Conservation (phyloP, 2,113 vertebrate species). For the Cynocephalus volans region DNA sequence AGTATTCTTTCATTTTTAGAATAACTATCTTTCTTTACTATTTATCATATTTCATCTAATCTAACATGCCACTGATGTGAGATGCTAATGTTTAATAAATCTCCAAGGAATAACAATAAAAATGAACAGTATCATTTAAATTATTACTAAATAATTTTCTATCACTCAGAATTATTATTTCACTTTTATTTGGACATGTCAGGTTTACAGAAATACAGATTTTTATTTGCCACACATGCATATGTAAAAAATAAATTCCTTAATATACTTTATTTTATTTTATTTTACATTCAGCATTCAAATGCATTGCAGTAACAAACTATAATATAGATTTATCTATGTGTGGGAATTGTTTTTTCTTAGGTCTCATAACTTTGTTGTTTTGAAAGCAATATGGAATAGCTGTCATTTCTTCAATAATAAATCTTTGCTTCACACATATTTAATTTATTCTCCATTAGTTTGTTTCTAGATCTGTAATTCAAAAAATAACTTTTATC, state of each 20-base stretch:
- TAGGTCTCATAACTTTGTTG: neutral
- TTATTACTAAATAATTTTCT: neutral
- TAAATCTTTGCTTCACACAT: neutral
- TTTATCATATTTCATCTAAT: neutral
- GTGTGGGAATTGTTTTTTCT: neutral
- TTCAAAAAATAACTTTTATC: neutral
- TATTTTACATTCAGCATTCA: neutral
- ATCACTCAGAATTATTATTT: conserved; percentile 8
- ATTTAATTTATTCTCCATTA: neutral
- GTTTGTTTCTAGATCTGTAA: neutral
- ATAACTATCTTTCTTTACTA: neutral
- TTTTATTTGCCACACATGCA: neutral
- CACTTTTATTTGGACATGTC: neutral
- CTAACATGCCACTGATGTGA: neutral
- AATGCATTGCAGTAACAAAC: neutral
- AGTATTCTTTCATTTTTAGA: neutral
- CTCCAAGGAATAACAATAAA: neutral
- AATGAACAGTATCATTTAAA: neutral
- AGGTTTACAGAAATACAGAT: neutral
- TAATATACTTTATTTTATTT: neutral
- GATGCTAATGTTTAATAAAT: neutral
- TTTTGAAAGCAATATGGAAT: neutral
- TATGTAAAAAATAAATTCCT: neutral
- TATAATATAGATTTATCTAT: neutral
- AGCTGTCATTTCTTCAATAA: neutral